Conservation (phyloP, 2,113 vertebrate species). For the Peromyscus maniculatus region DNA sequence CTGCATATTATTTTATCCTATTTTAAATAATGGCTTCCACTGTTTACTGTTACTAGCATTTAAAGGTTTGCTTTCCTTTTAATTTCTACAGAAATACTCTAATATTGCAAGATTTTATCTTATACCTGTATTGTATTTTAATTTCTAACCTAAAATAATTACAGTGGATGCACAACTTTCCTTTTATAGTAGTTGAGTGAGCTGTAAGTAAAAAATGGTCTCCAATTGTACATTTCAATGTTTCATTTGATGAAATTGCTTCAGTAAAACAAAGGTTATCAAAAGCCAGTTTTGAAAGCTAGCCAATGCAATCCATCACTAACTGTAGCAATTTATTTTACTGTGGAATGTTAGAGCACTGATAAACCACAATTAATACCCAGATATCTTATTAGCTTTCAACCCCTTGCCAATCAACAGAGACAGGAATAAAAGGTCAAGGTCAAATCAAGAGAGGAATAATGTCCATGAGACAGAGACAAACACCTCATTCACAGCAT, state of each 20-base stretch:
- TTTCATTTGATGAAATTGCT: background rate
- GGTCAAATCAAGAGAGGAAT: background rate
- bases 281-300: background rate
- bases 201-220: background rate
- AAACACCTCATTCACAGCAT: slow-evolving; percentile 26
- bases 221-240: background rate
- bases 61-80: slow-evolving; percentile 21
- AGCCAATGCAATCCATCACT: background rate
- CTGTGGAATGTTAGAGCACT: background rate
- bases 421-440: background rate
- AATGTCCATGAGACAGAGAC: background rate
- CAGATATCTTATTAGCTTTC: background rate
- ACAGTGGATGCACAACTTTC: background rate
- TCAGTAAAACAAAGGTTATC: background rate
- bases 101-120: slow-evolving; percentile 4
- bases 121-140: background rate
- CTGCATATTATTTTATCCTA: background rate
- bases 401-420: background rate
- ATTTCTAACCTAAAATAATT: background rate
- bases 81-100: slow-evolving; percentile 12
- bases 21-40: background rate
- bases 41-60: slow-evolving; percentile 6
- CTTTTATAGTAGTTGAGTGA: background rate
- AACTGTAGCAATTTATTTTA: background rate
- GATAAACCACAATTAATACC: background rate